Evolutionary conservation across 2,888 invertebrate genomes (phyloP), one percentile per base, ranked within the genome.

Genomic region (Pomacea canaliculata): DNA sequence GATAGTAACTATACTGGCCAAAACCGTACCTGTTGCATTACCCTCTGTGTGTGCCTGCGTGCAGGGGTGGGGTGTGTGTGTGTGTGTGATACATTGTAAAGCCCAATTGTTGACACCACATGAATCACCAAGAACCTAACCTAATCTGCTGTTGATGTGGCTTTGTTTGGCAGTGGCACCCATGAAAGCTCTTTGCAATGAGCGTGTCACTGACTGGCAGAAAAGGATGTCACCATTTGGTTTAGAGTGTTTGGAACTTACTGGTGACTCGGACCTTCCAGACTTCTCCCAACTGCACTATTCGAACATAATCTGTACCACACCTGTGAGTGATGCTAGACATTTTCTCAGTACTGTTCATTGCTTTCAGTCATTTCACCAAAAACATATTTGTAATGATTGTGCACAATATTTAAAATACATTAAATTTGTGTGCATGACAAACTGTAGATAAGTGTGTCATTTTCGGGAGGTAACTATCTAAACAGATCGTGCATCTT

Each of bases 151-250:
- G 37, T 37, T 37, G 5, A 37, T 37, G 37, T 37, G 37, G 37
- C 37, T 5, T 23, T 0, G n/a, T 48, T 27, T 80, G 78, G 60
- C 83, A 95, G 95, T 96, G 93, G 95, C 95, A 1, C 96, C 96
- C 0, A 93, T 95, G 74, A 96, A 96, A 91, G 94, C 95, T 0
- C 87, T 96, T 46, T 95, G 95, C 84, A 93, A 93, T 63, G 95
- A 96, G 90, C 92, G 94, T 78, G 92, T 93, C 74, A 89, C 92
- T 2, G 95, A 95, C 89, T 96, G 96, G 96, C 92, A 93, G 82
- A 89, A 91, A 10, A 95, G 95, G 90, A 94, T 96, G 88, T 92
- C 92, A 59, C 80, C 86, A 0, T 87, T 94, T 12, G 94, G 94
- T 0, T 84, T 95, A 4, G 90, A 92, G 46, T 94, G 94, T 83